Base-by-base conservation (phyloP, 2,888 invertebrate genomes). In the Cheilosia urbana region DNA sequence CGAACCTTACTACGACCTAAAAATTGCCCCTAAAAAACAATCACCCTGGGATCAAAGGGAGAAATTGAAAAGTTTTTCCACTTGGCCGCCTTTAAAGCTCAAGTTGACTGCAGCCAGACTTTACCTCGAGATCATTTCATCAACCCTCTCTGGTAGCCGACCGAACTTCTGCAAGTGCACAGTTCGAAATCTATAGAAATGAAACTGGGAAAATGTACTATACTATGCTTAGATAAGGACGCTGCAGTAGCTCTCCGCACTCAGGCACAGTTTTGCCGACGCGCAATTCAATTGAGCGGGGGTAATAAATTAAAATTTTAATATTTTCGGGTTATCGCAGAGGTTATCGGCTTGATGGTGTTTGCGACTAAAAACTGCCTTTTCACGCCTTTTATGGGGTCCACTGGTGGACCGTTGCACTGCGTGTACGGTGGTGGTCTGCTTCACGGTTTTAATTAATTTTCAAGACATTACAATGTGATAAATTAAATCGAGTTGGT, bases 41-140 rank as follows among this genome's bases (percentile, higher is more conserved):
- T 49, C 76, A 72, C 53, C 72, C 72, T 72, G n/a, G 47, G 81
- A 85, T 85, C 85, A 85, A 85, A 85, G 85, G 66, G 84, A 49
- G 60, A 81, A 85, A 85, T 81, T 81, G 76, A 85, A 85, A 85
- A 81, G 85, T 85, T 85, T 85, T 85, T 81, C 85, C 76, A 81
- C 85, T 81, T 81, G 81, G 81, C 85, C 85, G 81, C 85, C 85
- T 81, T 72, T 66, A 81, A 80, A 68, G 85, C 76, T 76, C 53
- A 60, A 42, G 37, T 58, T 51, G 62, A 34, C 17, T 40, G 69
- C 30, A 19, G 49, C 49, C 58, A 58, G 69, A 34, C 62, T 58
- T 47, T 60, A 82, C 77, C 69, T 82, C 34, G 72, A 76, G 76
- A 81, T 65, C 65, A 71, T 62, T 45, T 63, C 21, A 24, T 63